A percentile compares a stretch with the other conserved stretches of the same genome.
These are phyloP conservation scores for Cistogaster globosa DNA, from an alignment of 2,888 invertebrate genomes.

Conservation along the genomic window DNA sequence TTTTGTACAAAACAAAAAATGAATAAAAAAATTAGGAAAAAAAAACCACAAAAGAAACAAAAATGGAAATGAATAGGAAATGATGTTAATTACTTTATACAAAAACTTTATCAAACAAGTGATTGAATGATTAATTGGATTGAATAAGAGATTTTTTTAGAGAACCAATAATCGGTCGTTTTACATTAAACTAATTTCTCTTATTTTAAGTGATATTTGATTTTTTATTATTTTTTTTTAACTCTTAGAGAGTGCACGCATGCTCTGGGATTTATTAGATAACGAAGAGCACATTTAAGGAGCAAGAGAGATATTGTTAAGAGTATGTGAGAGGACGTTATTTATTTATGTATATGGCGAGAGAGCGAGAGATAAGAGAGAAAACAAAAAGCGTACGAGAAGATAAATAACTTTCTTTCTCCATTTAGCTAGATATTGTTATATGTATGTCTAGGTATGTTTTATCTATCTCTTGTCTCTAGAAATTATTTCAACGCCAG, in stretches of 20 bases:
- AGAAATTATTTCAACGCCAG: slow-evolving; percentile 76
- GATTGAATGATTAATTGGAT: slow-evolving; percentile 36
- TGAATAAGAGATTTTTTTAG: slow-evolving; percentile 24
- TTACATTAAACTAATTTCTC: slow-evolving; percentile 21
- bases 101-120: slow-evolving; percentile 54
- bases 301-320: slow-evolving; percentile 37
- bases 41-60: slow-evolving; percentile 32
- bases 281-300: slow-evolving; percentile 43
- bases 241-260: slow-evolving; percentile 50
- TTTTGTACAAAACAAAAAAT: slow-evolving; percentile 60
- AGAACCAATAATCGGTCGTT: slow-evolving; percentile 28
- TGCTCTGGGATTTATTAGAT: slow-evolving; percentile 37
- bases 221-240: slow-evolving; percentile 25
- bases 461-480: slow-evolving; percentile 37
- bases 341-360: slow-evolving; percentile 28
- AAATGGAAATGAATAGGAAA: slow-evolving; percentile 36
- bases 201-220: slow-evolving; percentile 22
- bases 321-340: slow-evolving; percentile 5
- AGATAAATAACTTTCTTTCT: not conserved
- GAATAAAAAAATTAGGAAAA: too few species aligned
- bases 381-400: slow-evolving; percentile 77
- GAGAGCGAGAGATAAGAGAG: slow-evolving; percentile 53
- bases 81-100: slow-evolving; percentile 60
- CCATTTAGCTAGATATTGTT: slow-evolving; percentile 24
- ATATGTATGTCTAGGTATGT: slow-evolving; percentile 7